A percentile compares a stretch with the other conserved stretches of the same genome.
Evolutionary conservation across 1,140 invertebrate species (phyloP).

Genomic region (Trichoplusia ni): DNA sequence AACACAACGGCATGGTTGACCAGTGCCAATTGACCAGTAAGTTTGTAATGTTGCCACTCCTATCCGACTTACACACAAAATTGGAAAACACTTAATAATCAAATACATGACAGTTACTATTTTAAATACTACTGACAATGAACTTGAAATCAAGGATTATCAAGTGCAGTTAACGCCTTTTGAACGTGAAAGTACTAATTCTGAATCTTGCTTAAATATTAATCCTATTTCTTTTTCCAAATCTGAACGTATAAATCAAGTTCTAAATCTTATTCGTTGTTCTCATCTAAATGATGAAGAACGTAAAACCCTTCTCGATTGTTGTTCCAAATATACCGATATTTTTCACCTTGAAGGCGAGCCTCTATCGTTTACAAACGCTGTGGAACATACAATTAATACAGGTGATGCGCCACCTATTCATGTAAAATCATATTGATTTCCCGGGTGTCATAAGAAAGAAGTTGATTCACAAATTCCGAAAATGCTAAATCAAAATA

Average conservation of each 20-base stretch:
- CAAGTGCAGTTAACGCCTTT: slow-evolving; percentile 16
- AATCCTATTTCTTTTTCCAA: background rate
- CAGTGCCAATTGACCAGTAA: too few relatives aligned
- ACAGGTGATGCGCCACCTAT: slow-evolving; percentile 37
- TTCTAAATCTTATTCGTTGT: slow-evolving; percentile 26
- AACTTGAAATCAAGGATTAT: slow-evolving; percentile 27
- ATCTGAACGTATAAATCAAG: slow-evolving; percentile 3
- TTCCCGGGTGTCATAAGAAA: slow-evolving; percentile 38
- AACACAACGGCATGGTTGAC: too few relatives aligned
- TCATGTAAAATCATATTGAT: slow-evolving; percentile 41
- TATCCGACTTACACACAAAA: too few relatives aligned
- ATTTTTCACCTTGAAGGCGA: too few relatives aligned
- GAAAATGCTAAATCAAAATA: slow-evolving; percentile 38
- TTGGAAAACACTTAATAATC: too few relatives aligned
- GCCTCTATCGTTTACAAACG: too few relatives aligned
- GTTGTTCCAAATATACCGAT: slow-evolving; percentile 32
- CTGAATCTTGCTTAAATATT: slow-evolving; percentile 6
- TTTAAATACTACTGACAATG: slow-evolving; percentile 35
- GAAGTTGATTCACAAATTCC: slow-evolving; percentile 43
- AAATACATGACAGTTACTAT: too few relatives aligned
- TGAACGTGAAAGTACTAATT: background rate
- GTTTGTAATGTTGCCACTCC: too few relatives aligned
- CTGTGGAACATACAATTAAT: slow-evolving; percentile 40
- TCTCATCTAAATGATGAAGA: slow-evolving; percentile 32
- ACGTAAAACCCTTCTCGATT: slow-evolving; percentile 20